Evolutionary conservation across 37 sponge, comb jelly and placozoan species (phyloP).

Genomic region (Haliclona indistincta): DNA sequence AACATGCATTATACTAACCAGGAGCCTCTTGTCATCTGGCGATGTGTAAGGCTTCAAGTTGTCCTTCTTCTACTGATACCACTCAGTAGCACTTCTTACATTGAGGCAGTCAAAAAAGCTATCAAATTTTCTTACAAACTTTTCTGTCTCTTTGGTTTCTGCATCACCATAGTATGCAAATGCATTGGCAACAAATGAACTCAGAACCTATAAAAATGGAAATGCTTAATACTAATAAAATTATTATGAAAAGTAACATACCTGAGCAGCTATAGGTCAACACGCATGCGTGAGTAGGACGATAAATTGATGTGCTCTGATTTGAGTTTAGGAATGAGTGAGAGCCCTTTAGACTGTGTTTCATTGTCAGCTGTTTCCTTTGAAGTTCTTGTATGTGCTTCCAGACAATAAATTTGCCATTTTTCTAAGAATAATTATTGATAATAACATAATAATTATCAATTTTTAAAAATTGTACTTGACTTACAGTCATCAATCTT

Average conservation of each 20-base stretch:
- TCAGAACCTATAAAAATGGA: conserved; percentile 29
- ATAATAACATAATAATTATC: no score
- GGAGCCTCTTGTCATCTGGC: conserved; percentile 31
- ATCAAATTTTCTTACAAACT: conserved; percentile 14
- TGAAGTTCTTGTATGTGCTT: conserved; percentile 17
- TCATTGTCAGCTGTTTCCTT: background rate
- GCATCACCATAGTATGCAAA: conserved; percentile 14
- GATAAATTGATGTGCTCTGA: conserved; percentile 26
- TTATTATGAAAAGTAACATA: background rate
- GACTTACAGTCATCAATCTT: conserved; percentile 20
- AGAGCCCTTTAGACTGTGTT: conserved; percentile 19
- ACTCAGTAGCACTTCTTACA: conserved; percentile 27
- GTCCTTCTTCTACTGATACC: conserved; percentile 1
- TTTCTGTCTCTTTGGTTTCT: conserved; percentile 14
- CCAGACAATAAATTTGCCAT: conserved; percentile 35
- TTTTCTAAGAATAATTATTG: no score
- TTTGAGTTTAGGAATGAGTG: conserved; percentile 28
- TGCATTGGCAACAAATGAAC: conserved; percentile 37
- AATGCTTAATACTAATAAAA: background rate
- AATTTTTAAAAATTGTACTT: background rate
- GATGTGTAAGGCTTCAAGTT: conserved; percentile 47
- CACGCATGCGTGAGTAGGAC: conserved; percentile 46
- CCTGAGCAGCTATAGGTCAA: conserved; percentile 46
- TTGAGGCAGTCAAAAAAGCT: conserved; percentile 56
- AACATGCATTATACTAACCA: conserved; percentile 5